Evolutionary conservation across 2,797 vertebrate species (phyloP).

Genomic region (Salarias fasciatus): DNA sequence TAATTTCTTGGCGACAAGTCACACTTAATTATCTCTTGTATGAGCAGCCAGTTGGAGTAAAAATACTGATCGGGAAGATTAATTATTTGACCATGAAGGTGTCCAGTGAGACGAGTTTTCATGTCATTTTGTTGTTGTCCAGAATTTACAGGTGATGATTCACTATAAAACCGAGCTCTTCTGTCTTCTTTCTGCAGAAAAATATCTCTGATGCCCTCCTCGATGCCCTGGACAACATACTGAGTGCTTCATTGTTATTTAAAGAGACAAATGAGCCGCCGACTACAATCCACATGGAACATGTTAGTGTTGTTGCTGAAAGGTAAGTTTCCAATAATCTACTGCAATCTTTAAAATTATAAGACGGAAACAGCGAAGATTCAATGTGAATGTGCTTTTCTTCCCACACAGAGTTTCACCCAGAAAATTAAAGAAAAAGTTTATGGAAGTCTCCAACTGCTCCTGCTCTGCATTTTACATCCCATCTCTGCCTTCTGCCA

Average conservation of each 20-base stretch:
- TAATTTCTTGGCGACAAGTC: not conserved
- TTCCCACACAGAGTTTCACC: conserved; percentile 59
- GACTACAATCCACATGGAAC: conserved; percentile 66
- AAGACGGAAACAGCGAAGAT: too few relatives aligned
- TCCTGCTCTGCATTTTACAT: conserved; percentile 82
- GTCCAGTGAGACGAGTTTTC: too few relatives aligned
- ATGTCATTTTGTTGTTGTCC: not conserved
- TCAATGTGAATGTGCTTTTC: not conserved
- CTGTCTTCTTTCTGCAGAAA: conserved; percentile 54
- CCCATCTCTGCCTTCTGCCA: conserved; percentile 72
- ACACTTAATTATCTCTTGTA: not conserved
- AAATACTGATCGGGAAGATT: not conserved
- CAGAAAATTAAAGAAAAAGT: conserved; percentile 48
- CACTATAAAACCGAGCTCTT: not conserved
- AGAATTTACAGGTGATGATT: not conserved
- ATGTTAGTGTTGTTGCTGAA: conserved; percentile 82
- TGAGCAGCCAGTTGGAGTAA: not conserved
- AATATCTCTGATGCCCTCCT: conserved; percentile 75
- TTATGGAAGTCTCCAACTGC: conserved; percentile 64
- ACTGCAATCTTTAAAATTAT: too few relatives aligned
- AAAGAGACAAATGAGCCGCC: conserved; percentile 72
- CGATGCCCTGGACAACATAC: conserved; percentile 74
- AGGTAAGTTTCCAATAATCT: conserved; percentile 72
- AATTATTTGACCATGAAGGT: too few relatives aligned
- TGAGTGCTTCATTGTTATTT: conserved; percentile 81